These are phyloP conservation scores for Adrianichthys oophorus DNA, from an alignment of 2,797 vertebrate genomes.

Conservation along the genomic window DNA sequence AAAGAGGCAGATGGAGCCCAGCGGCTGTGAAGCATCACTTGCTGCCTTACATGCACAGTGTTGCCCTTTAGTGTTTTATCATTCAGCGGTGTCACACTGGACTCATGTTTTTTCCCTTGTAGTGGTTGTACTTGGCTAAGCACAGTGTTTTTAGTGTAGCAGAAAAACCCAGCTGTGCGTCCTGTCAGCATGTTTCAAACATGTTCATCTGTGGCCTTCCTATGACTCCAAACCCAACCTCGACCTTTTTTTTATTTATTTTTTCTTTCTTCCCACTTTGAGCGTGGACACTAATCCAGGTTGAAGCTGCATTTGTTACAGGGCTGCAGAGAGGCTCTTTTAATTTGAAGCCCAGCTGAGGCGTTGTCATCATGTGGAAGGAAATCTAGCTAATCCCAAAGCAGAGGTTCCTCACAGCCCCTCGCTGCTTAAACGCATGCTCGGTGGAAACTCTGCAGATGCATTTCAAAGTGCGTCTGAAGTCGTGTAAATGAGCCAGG, in stretches of 20 bases:
- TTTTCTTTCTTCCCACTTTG: not conserved
- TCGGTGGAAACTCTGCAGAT: slow-evolving; percentile 9
- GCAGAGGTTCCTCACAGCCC: slow-evolving; percentile 18
- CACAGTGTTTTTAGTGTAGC: slow-evolving; percentile 1
- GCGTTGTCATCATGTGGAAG: slow-evolving; percentile 27
- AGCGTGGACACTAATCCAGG: slow-evolving; percentile 10
- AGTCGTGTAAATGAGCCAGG: slow-evolving; percentile 18
- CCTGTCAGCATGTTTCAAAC: slow-evolving; percentile 5
- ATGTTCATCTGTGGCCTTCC: slow-evolving; percentile 5
- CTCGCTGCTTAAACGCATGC: slow-evolving; percentile 25
- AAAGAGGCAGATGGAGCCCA: slow-evolving; percentile 8
- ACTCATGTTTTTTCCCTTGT: slow-evolving; percentile 6
- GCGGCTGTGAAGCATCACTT: slow-evolving; percentile 18
- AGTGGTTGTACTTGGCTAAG: not conserved
- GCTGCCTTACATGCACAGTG: slow-evolving; percentile 1
- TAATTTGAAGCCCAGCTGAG: slow-evolving; percentile 20
- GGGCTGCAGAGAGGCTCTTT: slow-evolving; percentile 24
- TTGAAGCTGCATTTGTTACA: slow-evolving; percentile 16
- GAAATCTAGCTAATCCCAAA: slow-evolving; percentile 39
- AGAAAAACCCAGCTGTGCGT: slow-evolving; percentile 6
- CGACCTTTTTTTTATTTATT: slow-evolving; percentile 1
- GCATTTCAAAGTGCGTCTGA: slow-evolving; percentile 32
- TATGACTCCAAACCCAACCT: slow-evolving; percentile 5
- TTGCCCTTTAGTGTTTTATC: slow-evolving; percentile 11
- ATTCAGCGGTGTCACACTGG: slow-evolving; percentile 11